Percentiles rank a stretch among this genome's conserved stretches.
phyloP scores from a whole-genome alignment of 2,797 vertebrate species.

The Tiaroga cobitis region DNA sequence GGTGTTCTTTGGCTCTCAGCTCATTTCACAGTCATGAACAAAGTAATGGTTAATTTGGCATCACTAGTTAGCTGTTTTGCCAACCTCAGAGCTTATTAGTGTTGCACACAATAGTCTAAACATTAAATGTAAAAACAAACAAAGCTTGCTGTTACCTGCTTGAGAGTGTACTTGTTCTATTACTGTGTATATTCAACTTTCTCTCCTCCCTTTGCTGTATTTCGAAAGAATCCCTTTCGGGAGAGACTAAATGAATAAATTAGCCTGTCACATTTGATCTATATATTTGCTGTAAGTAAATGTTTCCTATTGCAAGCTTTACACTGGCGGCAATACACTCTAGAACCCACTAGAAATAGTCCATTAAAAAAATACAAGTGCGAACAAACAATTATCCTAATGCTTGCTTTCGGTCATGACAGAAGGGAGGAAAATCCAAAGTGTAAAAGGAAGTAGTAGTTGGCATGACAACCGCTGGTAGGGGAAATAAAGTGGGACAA shows the following conservation, averaged over 20 bases:
- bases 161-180: not conserved
- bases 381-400: slow-evolving; percentile 51
- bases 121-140: not conserved
- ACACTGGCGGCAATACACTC: slow-evolving; percentile 23
- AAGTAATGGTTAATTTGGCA: not conserved
- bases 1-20: not conserved
- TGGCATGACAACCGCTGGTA: slow-evolving; percentile 53
- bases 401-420: slow-evolving; percentile 15
- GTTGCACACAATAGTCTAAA: not conserved
- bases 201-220: not conserved
- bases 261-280: slow-evolving; percentile 31
- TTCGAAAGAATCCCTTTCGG: slow-evolving; percentile 25
- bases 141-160: not conserved
- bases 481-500: slow-evolving; percentile 29
- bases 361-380: not conserved
- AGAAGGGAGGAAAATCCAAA: slow-evolving; percentile 26
- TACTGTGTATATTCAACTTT: not conserved
- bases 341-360: slow-evolving; percentile 31
- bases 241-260: slow-evolving; percentile 47
- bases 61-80: not conserved
- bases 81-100: not conserved
- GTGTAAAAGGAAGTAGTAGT: slow-evolving; percentile 49
- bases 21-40: not conserved
- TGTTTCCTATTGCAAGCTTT: slow-evolving; percentile 16
- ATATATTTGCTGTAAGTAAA: slow-evolving; percentile 33